These are phyloP conservation scores for Macrotus californicus DNA, from an alignment of 2,113 vertebrate species.

Conservation along the genomic window DNA sequence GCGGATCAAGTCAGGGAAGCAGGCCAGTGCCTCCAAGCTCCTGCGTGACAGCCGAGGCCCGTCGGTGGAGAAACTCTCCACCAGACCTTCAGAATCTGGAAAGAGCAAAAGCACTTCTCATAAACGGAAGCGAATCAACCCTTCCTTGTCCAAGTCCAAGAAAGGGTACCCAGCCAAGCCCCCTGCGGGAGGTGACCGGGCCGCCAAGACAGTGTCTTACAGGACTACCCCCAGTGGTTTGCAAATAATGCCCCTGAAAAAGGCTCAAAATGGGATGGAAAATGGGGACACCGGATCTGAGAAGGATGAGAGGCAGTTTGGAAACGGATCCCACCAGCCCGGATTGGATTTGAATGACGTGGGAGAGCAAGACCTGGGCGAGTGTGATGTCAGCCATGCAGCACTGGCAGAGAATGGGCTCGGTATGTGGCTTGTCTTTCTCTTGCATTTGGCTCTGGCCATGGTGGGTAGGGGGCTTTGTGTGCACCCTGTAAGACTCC, in stretches of 20 bases:
- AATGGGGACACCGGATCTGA: conserved; percentile 85
- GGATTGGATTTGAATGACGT: conserved; percentile 80
- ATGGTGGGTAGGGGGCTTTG: background rate
- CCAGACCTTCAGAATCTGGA: conserved; percentile 79
- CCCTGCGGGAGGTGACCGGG: conserved; percentile 81
- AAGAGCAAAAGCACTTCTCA: conserved; percentile 84
- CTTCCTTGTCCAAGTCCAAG: conserved; percentile 84
- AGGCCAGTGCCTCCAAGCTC: conserved; percentile 74
- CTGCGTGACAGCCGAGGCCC: conserved; percentile 76
- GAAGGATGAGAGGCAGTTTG: conserved; percentile 85
- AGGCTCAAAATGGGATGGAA: conserved; percentile 87
- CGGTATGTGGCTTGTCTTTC: conserved; percentile 82
- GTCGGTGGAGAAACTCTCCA: conserved; percentile 77
- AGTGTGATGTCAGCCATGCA: conserved; percentile 78
- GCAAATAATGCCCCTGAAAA: conserved; percentile 88
- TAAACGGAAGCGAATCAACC: conserved; percentile 88
- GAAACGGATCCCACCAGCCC: conserved; percentile 84
- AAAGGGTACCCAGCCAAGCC: conserved; percentile 82
- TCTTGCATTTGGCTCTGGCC: background rate
- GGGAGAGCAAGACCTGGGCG: conserved; percentile 80
- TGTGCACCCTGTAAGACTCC: accelerated
- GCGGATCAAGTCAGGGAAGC: conserved; percentile 84
- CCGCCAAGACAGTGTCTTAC: conserved; percentile 88
- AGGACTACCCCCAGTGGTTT: conserved; percentile 88
- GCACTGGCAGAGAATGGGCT: conserved; percentile 84